These are phyloP conservation scores for Athrips mouffetella DNA, from an alignment of 2,888 invertebrate species.

Conservation along the genomic window DNA sequence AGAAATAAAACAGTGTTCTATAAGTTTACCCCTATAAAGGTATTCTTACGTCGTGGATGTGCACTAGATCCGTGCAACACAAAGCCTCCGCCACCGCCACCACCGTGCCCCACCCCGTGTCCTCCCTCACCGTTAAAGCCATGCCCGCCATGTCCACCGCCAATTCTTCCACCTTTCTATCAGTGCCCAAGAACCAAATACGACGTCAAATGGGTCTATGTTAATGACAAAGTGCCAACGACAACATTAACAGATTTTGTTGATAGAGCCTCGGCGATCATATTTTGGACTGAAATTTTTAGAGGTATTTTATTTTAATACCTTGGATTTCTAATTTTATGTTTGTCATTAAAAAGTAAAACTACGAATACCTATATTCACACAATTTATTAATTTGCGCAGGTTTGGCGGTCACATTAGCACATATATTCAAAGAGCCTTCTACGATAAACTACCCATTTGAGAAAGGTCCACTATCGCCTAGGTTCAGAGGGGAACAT, in stretches of 20 bases:
- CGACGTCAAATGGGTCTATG: constrained; percentile 67
- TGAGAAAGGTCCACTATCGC: constrained; percentile 98
- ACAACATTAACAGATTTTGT: constrained; percentile 82
- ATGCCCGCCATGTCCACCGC: constrained; percentile 19
- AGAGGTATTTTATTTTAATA: constrained; percentile 83
- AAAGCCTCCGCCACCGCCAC: constrained; percentile 17
- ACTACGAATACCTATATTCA: no score
- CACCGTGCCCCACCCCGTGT: constrained; percentile 23
- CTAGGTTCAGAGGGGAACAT: constrained; percentile 98
- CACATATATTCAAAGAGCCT: constrained; percentile 86
- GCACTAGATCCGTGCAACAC: no score
- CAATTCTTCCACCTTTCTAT: constrained; percentile 41
- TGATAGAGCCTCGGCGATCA: constrained; percentile 83
- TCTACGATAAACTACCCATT: constrained; percentile 99
- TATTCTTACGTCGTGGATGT: no score
- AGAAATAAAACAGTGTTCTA: no score
- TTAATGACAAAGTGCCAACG: constrained; percentile 79
- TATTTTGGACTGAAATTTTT: constrained; percentile 87
- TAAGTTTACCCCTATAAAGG: no score
- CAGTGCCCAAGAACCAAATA: constrained; percentile 52
- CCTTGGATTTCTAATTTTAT: not conserved
- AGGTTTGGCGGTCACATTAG: constrained; percentile 89
- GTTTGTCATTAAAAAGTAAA: no score
- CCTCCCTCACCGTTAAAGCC: constrained; percentile 16
- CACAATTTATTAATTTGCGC: no score